Percentiles rank a stretch among this genome's conserved stretches.
phyloP scores from a whole-genome alignment of 2,797 vertebrate species.

The Odontamblyopus lacepedii region DNA sequence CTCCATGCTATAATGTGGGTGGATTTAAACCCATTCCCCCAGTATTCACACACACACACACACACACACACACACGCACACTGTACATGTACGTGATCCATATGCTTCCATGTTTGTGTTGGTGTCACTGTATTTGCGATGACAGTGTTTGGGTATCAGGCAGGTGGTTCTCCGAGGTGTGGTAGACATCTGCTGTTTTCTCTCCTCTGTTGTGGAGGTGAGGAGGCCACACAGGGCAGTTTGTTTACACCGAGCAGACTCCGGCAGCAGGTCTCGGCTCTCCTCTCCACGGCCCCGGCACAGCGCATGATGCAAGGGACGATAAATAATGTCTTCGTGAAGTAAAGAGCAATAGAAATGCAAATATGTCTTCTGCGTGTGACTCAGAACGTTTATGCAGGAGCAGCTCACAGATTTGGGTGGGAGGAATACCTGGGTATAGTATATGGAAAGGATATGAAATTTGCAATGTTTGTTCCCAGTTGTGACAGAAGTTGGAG shows the following conservation, averaged over 20 bases:
- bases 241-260: constrained; percentile 48
- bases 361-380: not conserved
- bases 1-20: no score
- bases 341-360: not conserved
- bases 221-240: constrained; percentile 21
- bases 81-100: not conserved
- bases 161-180: constrained; percentile 24
- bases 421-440: no score
- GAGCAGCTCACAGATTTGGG: no score
- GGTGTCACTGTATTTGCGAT: constrained; percentile 13
- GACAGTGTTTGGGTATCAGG: constrained; percentile 22
- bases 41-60: no score
- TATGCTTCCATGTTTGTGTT: constrained; percentile 11
- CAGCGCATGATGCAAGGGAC: not conserved
- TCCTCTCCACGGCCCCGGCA: not conserved
- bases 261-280: constrained; percentile 23
- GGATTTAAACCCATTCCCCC: no score
- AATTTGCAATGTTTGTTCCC: no score
- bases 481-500: no score
- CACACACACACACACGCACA: no score
- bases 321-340: not conserved
- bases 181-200: constrained; percentile 45
- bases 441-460: no score
- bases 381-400: no score
- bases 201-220: constrained; percentile 29